These are phyloP conservation scores for Pemphredon lugubris DNA, from an alignment of 2,888 invertebrate species.

Conservation along the genomic window DNA sequence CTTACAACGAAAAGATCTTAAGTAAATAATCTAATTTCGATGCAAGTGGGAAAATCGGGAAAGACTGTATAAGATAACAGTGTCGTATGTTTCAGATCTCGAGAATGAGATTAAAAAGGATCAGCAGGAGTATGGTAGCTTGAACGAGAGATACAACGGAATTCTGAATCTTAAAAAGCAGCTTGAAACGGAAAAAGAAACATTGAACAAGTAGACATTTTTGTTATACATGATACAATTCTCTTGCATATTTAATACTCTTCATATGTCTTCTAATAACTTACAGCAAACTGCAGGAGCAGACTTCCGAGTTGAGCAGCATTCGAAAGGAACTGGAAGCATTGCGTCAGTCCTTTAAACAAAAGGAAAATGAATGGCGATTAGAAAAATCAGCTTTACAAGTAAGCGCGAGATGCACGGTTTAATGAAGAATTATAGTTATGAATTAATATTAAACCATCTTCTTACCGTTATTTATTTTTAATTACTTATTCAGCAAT, in stretches of 20 bases:
- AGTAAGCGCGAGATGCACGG: conserved; percentile 79
- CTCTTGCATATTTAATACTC: no score
- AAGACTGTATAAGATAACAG: conserved; percentile 32
- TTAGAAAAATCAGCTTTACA: conserved; percentile 88
- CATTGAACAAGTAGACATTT: conserved; percentile 86
- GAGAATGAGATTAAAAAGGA: conserved; percentile 86
- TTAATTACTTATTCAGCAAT: no score
- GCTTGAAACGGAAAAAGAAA: conserved; percentile 91
- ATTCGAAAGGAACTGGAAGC: conserved; percentile 86
- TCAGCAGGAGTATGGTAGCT: conserved; percentile 89
- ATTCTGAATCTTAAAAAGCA: conserved; percentile 92
- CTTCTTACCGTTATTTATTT: no score
- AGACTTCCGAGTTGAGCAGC: conserved; percentile 85
- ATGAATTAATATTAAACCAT: no score
- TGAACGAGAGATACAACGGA: conserved; percentile 91
- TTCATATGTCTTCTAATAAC: conserved; percentile 14
- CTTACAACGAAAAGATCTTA: conserved; percentile 86
- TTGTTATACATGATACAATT: neutral
- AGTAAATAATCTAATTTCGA: conserved; percentile 81
- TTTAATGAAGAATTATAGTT: neutral
- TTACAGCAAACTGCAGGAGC: conserved; percentile 84
- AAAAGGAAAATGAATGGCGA: conserved; percentile 87
- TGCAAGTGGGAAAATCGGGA: neutral
- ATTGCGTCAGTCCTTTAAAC: conserved; percentile 85
- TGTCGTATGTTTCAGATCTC: conserved; percentile 81